These are phyloP conservation scores for Drosophila diplacantha DNA, from an alignment of 2,888 invertebrate genomes.

Conservation along the genomic window DNA sequence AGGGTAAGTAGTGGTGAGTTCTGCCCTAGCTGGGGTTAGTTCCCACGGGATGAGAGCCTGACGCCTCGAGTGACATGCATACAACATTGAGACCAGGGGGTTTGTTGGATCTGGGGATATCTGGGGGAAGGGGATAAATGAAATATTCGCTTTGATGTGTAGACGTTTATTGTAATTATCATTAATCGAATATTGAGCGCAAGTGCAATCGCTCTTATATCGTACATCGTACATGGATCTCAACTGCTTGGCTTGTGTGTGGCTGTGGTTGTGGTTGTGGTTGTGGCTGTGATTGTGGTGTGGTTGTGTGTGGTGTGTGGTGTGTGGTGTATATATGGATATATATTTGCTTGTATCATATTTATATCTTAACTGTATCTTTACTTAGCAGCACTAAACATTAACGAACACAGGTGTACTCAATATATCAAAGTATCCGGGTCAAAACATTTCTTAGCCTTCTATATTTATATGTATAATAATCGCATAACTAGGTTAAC, in stretches of 20 bases:
- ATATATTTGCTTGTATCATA: slow-evolving; percentile 29
- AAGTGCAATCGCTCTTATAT: slow-evolving; percentile 30
- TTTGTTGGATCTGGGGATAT: not conserved
- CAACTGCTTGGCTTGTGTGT: slow-evolving; percentile 25
- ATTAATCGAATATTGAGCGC: slow-evolving; percentile 35
- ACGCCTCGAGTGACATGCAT: slow-evolving; percentile 41
- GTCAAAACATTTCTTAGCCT: slow-evolving; percentile 53
- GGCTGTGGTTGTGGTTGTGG: slow-evolving; percentile 14
- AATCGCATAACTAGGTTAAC: slow-evolving; percentile 34
- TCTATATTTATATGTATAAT: slow-evolving; percentile 14
- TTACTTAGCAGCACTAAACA: slow-evolving; percentile 47
- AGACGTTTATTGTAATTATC: slow-evolving; percentile 61
- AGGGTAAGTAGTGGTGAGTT: not conserved
- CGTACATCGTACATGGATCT: slow-evolving; percentile 29
- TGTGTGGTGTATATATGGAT: slow-evolving; percentile 37
- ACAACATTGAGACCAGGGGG: slow-evolving; percentile 24
- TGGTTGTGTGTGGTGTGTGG: slow-evolving; percentile 1
- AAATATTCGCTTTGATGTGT: slow-evolving; percentile 61
- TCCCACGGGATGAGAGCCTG: slow-evolving; percentile 5
- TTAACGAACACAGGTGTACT: slow-evolving; percentile 74
- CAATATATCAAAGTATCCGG: slow-evolving; percentile 63
- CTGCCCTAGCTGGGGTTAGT: not conserved
- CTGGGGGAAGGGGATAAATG: slow-evolving; percentile 44
- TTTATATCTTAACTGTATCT: slow-evolving; percentile 14
- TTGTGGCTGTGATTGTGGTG: slow-evolving; percentile 19